A percentile compares a stretch with the other conserved stretches of the same genome.
These are phyloP conservation scores for Mallateleia sp. DNA, from an alignment of 2,888 invertebrate species.

Conservation along the genomic window DNA sequence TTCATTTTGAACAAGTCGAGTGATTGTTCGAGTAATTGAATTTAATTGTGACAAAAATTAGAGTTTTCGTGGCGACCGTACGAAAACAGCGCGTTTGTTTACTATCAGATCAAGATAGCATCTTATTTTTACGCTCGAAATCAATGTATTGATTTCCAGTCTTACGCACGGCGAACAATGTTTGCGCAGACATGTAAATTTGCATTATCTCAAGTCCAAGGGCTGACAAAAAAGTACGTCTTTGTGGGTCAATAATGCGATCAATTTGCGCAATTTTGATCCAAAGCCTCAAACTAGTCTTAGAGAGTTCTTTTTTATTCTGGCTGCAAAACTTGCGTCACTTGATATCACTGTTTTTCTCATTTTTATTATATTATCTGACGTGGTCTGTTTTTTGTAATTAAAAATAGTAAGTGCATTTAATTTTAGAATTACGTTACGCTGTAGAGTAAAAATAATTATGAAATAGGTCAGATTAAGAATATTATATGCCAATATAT, in stretches of 20 bases:
- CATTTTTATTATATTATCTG: slow-evolving; percentile 2
- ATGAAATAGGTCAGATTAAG: slow-evolving; percentile 11
- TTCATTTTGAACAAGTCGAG: too few species aligned
- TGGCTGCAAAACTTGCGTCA: neutral
- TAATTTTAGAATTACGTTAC: neutral
- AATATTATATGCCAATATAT: neutral
- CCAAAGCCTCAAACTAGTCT: slow-evolving; percentile 14
- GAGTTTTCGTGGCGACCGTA: too few species aligned
- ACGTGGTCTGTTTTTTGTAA: neutral
- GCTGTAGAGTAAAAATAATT: neutral
- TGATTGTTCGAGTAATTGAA: too few species aligned
- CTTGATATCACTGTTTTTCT: slow-evolving; percentile 7
- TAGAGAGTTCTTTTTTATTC: neutral
- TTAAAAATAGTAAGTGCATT: neutral
- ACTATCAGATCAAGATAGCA: slow-evolving; percentile 37
- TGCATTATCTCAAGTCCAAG: slow-evolving; percentile 17
- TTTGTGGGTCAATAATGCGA: slow-evolving; percentile 15
- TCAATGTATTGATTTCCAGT: slow-evolving; percentile 45
- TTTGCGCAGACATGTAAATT: slow-evolving; percentile 49
- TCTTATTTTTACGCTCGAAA: slow-evolving; percentile 45
- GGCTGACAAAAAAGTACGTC: slow-evolving; percentile 2
- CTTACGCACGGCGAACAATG: slow-evolving; percentile 26
- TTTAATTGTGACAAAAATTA: too few species aligned
- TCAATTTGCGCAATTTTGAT: neutral
- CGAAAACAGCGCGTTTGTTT: too few species aligned